Evolutionary conservation across 2,797 vertebrate genomes (phyloP), one percentile per base, ranked within the genome.

Genomic region (Microtus obscurus): DNA sequence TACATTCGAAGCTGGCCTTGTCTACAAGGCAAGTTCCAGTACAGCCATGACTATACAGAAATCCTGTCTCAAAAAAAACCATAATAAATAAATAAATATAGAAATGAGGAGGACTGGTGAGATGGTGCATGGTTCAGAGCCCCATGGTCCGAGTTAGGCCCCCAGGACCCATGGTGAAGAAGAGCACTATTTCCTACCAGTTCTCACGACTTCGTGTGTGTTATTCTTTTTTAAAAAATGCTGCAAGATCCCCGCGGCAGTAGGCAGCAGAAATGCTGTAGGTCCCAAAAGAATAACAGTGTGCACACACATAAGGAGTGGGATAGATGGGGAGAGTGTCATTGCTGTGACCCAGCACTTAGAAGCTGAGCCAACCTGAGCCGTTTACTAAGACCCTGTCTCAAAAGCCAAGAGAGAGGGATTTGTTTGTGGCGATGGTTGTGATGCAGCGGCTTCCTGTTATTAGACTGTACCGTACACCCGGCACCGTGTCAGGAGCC

Each of bases 271-370:
- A n/a, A n/a, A n/a, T n/a, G n/a, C n/a, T n/a, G n/a, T n/a, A n/a
- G n/a, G n/a, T n/a, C n/a, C n/a, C n/a, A n/a, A n/a, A n/a, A n/a
- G n/a, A n/a, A n/a, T n/a, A n/a, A n/a, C n/a, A n/a, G 6, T 63
- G 45, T 21, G 10, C 43, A 8, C 19, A 34, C 81, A 85, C 37
- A 4, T 5, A n/a, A 71, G 34, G 83, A 53, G 13, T 37, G 65
- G 53, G 12, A 1, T 4, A 8, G 53, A 34, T 29, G 6, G 27
- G 13, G 0, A 1, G 8, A 5, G 25, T 21, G 37, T 31, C 37
- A 37, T 19, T 4, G 27, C 83, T 51, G 43, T 56, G n/a, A 53
- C 17, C 25, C 37, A 45, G 80, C 40, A 48, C 61, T 16, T 5
- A 8, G 63, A 86, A 16, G 43, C 73, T 37, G 74, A 89, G 56